Conservation (phyloP, 2,888 invertebrate genomes). For the Eristalinus sepulchralis region DNA sequence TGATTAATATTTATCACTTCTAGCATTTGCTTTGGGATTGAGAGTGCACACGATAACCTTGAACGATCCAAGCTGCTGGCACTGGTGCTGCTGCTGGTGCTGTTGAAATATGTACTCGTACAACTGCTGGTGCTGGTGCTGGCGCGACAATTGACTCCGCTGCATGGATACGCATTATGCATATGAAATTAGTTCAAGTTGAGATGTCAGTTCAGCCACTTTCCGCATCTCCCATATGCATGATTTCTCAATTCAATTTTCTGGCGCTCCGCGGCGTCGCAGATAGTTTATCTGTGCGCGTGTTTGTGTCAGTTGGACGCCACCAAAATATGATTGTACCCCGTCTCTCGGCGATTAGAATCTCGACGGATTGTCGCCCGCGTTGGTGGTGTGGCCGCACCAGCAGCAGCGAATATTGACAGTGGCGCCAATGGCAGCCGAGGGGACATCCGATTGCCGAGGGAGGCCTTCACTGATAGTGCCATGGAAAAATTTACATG, state of each 20-base stretch:
- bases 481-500: slow-evolving; percentile 52
- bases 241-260: slow-evolving; percentile 34
- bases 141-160: slow-evolving; percentile 44
- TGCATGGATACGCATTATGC: slow-evolving; percentile 63
- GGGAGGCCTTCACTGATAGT: slow-evolving; percentile 53
- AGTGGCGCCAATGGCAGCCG: slow-evolving; percentile 58
- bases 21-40: slow-evolving; percentile 56
- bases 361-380: slow-evolving; percentile 54
- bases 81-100: neutral
- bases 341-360: slow-evolving; percentile 52
- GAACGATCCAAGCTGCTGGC: slow-evolving; percentile 51
- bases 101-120: neutral
- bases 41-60: slow-evolving; percentile 68
- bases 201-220: slow-evolving; percentile 52
- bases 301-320: slow-evolving; percentile 35
- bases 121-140: slow-evolving; percentile 26
- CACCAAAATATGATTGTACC: slow-evolving; percentile 64
- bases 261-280: neutral
- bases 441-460: slow-evolving; percentile 2
- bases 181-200: slow-evolving; percentile 68
- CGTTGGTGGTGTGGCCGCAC: slow-evolving; percentile 24
- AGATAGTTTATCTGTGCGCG: neutral
- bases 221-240: slow-evolving; percentile 35
- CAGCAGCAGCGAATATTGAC: slow-evolving; percentile 38
- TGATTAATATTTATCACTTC: slow-evolving; percentile 70